phyloP scores from a whole-genome alignment of 2,888 invertebrate genomes.

The Diarsia rubi region DNA sequence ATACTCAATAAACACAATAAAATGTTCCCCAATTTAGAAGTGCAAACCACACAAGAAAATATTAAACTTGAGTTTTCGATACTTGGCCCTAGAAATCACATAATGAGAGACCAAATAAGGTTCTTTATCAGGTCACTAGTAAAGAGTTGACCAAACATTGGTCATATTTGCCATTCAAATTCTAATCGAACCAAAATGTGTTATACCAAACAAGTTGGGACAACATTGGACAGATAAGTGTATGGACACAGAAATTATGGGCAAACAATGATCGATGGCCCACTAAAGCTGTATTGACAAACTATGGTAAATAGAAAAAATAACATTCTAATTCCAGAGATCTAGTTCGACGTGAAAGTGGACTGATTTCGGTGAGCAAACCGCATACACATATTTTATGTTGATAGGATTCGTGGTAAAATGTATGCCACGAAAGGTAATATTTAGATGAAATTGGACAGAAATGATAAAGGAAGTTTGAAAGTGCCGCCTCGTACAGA shows the following conservation, averaged over 20 bases:
- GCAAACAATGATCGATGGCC: slow-evolving; percentile 78
- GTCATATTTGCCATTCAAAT: slow-evolving; percentile 54
- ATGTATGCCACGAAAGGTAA: slow-evolving; percentile 11
- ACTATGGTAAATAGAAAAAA: slow-evolving; percentile 70
- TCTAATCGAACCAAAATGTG: slow-evolving; percentile 71
- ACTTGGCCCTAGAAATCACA: slow-evolving; percentile 33
- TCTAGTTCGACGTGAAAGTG: slow-evolving; percentile 58
- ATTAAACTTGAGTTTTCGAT: slow-evolving; percentile 23
- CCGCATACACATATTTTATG: not conserved
- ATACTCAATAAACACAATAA: slow-evolving; percentile 28
- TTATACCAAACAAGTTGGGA: slow-evolving; percentile 63
- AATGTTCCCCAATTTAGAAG: slow-evolving; percentile 33
- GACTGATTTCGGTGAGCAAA: slow-evolving; percentile 24
- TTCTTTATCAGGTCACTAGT: slow-evolving; percentile 50
- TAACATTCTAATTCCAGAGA: slow-evolving; percentile 60
- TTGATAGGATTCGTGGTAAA: slow-evolving; percentile 25
- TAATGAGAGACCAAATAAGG: slow-evolving; percentile 38
- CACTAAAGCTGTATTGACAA: slow-evolving; percentile 74
- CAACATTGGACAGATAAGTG: slow-evolving; percentile 75
- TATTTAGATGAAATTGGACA: not conserved
- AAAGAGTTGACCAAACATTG: slow-evolving; percentile 66
- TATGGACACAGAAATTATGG: slow-evolving; percentile 70
- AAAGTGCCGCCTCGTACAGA: too few relatives aligned
- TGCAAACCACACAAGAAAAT: slow-evolving; percentile 30
- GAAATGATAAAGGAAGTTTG: not conserved